Percentiles rank a stretch among this genome's conserved stretches.
These are phyloP conservation scores for Trachelus troglodyta DNA, from an alignment of 2,888 invertebrate species.

Conservation along the genomic window DNA sequence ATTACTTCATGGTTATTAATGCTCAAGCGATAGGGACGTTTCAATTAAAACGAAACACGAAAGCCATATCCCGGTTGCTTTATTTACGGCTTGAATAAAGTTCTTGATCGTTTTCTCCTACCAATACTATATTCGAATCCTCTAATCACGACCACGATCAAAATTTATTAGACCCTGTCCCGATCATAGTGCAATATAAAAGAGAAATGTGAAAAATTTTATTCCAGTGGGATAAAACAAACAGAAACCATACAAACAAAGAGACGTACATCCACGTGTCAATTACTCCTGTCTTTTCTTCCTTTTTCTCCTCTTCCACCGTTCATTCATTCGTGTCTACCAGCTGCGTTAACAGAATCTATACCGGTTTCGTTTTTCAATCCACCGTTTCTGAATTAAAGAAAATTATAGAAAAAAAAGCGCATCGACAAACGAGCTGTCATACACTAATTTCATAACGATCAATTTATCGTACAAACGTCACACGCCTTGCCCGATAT, in stretches of 20 bases:
- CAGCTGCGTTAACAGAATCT: not conserved
- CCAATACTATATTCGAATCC: not conserved
- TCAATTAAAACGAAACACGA: slow-evolving; percentile 21
- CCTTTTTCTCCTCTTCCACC: not conserved
- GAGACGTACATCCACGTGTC: not conserved
- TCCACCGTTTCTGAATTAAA: not conserved
- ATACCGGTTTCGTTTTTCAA: not conserved
- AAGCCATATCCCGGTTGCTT: not conserved
- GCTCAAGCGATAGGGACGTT: slow-evolving; percentile 25
- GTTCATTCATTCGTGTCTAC: not conserved
- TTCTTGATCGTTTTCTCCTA: not conserved
- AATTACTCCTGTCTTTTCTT: not conserved
- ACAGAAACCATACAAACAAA: not conserved
- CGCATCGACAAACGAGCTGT: not conserved
- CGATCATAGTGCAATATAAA: not conserved
- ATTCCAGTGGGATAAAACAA: not conserved
- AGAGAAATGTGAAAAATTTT: not conserved
- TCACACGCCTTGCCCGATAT: not conserved
- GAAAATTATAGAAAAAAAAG: not conserved
- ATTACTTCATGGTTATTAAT: slow-evolving; percentile 26
- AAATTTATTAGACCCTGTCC: not conserved
- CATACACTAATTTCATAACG: not conserved
- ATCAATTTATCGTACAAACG: not conserved
- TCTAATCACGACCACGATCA: not conserved
- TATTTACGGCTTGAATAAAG: not conserved